phyloP scores from a whole-genome alignment of 2,888 invertebrate genomes.

The Chloromyia formosa region DNA sequence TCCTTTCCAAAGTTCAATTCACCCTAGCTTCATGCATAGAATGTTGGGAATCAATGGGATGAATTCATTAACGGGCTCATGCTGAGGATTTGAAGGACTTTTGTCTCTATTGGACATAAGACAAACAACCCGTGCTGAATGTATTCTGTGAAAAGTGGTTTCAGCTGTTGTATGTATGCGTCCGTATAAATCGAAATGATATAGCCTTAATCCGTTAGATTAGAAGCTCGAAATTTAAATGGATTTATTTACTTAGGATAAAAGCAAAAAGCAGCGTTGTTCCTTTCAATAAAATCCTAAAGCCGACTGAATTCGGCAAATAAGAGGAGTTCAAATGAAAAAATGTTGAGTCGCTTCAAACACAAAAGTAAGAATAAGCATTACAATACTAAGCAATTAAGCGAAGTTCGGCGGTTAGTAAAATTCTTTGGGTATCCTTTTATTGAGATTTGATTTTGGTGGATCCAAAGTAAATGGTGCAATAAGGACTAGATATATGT shows the following conservation, averaged over 20 bases:
- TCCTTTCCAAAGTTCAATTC: not conserved
- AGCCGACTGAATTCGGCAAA: too few species aligned
- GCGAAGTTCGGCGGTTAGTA: too few species aligned
- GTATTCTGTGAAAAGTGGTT: not conserved
- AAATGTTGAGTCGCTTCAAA: too few species aligned
- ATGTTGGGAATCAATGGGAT: slow-evolving; percentile 37
- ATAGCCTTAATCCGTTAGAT: slow-evolving; percentile 2
- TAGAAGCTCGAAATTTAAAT: slow-evolving; percentile 7
- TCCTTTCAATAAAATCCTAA: not conserved
- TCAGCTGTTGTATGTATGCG: not conserved
- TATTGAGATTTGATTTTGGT: too few species aligned
- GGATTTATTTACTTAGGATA: slow-evolving; percentile 2
- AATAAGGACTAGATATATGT: too few species aligned
- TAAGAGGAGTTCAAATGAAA: too few species aligned
- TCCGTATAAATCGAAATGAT: not conserved
- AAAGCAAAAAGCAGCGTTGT: not conserved
- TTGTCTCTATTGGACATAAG: slow-evolving; percentile 19
- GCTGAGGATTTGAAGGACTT: slow-evolving; percentile 28
- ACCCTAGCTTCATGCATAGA: not conserved
- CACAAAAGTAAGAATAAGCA: too few species aligned
- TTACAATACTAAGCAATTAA: too few species aligned
- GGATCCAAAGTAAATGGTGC: too few species aligned
- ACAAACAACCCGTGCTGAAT: slow-evolving; percentile 10
- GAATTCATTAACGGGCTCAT: slow-evolving; percentile 45
- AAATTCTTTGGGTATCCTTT: too few species aligned